Conservation (phyloP, 2,797 vertebrate species). For the Rallus crepitans region DNA sequence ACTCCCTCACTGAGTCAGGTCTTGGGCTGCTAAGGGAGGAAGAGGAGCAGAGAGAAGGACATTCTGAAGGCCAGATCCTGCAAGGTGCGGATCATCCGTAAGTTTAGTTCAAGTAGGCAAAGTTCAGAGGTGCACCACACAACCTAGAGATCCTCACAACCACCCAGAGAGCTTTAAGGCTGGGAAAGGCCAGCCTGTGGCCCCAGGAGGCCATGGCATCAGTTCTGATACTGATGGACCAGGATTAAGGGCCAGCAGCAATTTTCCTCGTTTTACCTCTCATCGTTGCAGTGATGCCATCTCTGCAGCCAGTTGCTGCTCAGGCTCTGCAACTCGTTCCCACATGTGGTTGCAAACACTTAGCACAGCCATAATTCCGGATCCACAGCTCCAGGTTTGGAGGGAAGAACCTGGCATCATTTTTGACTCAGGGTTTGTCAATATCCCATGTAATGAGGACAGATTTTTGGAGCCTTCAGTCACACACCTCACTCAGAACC, state of each 20-base stretch:
- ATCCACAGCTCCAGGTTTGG: neutral
- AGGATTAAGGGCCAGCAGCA: neutral
- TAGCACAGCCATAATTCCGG: neutral
- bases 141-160: neutral
- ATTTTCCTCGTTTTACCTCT: neutral
- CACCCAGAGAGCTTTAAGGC: neutral
- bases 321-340: neutral
- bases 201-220: neutral
- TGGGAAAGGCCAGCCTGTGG: neutral
- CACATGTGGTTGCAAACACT: neutral
- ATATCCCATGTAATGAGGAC: neutral
- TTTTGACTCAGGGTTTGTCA: neutral
- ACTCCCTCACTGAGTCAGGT: neutral
- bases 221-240: neutral
- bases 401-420: neutral
- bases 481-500: neutral
- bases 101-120: neutral
- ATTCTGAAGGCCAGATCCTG: neutral
- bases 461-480: neutral
- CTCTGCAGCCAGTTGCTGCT: neutral
- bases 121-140: rapidly evolving
- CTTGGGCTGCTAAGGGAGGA: neutral
- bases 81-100: neutral
- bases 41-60: neutral
- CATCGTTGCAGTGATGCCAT: neutral